Evolutionary conservation across 2,888 invertebrate species (phyloP).

Genomic region (Acholoe squamosa): DNA sequence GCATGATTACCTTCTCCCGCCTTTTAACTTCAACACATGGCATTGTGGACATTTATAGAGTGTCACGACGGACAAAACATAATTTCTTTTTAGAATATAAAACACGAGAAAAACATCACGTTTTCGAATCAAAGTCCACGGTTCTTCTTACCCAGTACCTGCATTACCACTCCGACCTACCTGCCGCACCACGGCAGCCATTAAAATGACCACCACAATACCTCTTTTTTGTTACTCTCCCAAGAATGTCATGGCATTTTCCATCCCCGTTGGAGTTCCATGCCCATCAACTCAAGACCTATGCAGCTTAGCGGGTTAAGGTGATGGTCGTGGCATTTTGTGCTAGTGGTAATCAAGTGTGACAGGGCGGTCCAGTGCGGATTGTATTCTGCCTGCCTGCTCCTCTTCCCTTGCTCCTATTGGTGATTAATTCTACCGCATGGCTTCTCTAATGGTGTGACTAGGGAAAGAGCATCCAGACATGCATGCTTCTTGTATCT

Average conservation of each 20-base stretch:
- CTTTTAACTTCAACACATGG: too few relatives aligned
- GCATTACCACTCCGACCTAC: not conserved
- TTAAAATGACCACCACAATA: not conserved
- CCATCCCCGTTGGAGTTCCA: not conserved
- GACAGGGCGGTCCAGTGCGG: too few relatives aligned
- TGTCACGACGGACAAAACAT: too few relatives aligned
- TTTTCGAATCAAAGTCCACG: too few relatives aligned
- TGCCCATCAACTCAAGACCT: not conserved
- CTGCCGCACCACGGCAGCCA: not conserved
- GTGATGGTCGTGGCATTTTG: not conserved
- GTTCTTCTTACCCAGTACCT: not conserved
- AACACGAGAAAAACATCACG: too few relatives aligned
- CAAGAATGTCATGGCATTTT: slow-evolving; percentile 33
- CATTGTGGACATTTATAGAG: too few relatives aligned
- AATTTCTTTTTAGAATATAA: too few relatives aligned
- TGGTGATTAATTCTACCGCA: not conserved
- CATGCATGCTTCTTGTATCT: not conserved
- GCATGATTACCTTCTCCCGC: too few relatives aligned
- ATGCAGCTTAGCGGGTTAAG: not conserved
- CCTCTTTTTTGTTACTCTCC: not conserved
- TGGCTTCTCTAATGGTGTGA: not conserved
- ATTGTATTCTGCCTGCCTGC: too few relatives aligned
- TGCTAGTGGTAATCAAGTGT: not conserved
- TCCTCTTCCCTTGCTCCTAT: not conserved
- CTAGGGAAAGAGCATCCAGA: not conserved